Evolutionary conservation across 1,140 invertebrate species (phyloP).

Genomic region (Choristoneura fumiferana): DNA sequence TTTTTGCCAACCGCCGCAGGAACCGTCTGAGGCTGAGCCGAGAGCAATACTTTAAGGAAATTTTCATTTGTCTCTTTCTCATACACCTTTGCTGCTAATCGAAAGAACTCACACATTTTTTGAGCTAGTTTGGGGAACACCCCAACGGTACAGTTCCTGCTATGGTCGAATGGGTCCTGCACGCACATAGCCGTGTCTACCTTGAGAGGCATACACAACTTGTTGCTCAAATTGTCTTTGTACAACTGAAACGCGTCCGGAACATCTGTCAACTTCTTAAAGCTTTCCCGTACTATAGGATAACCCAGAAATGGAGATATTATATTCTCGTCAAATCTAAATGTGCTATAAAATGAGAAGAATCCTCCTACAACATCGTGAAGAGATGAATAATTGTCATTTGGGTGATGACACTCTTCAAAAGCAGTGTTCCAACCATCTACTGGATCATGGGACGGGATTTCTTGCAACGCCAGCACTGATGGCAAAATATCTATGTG

Average conservation of each 20-base stretch:
- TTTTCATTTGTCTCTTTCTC: slow-evolving; percentile 9
- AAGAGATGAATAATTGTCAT: slow-evolving; percentile 37
- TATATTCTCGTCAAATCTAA: slow-evolving; percentile 74
- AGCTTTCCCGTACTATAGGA: slow-evolving; percentile 58
- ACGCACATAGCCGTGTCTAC: slow-evolving; percentile 75
- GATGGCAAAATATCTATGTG: slow-evolving; percentile 60
- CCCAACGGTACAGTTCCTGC: slow-evolving; percentile 72
- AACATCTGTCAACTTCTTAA: slow-evolving; percentile 58
- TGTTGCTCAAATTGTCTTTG: slow-evolving; percentile 50
- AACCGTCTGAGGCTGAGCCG: neutral
- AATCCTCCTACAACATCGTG: slow-evolving; percentile 79
- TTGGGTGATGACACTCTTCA: slow-evolving; percentile 10
- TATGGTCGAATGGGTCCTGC: slow-evolving; percentile 82
- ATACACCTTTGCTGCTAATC: slow-evolving; percentile 28
- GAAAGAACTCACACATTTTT: slow-evolving; percentile 30
- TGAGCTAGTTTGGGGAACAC: slow-evolving; percentile 44
- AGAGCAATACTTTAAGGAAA: slow-evolving; percentile 29
- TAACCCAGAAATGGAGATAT: slow-evolving; percentile 79
- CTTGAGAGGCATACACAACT: slow-evolving; percentile 47
- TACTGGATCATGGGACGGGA: slow-evolving; percentile 20
- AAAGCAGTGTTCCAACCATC: slow-evolving; percentile 53
- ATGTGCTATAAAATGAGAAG: slow-evolving; percentile 79
- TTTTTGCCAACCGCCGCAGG: neutral
- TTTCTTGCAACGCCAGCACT: slow-evolving; percentile 37
- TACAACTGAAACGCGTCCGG: slow-evolving; percentile 61